Conservation (phyloP, 35 echinoderm and acorn worm genomes). For the Lytechinus variegatus region DNA sequence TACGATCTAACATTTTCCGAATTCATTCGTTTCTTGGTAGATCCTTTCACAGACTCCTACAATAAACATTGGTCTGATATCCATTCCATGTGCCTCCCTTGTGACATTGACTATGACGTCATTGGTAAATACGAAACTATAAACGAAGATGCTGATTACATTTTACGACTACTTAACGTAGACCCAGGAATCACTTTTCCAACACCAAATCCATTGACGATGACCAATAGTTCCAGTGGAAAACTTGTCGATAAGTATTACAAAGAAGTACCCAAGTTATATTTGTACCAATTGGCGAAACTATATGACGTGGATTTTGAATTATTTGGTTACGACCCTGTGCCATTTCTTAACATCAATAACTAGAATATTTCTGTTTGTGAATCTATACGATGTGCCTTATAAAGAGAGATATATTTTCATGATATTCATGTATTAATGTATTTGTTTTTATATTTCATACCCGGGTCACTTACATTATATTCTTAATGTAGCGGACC, state of each 20-base stretch:
- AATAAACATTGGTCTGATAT: slow-evolving; percentile 71
- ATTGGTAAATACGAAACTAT: slow-evolving; percentile 78
- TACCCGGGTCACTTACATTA: too few relatives aligned
- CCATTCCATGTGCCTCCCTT: slow-evolving; percentile 65
- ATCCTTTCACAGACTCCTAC: not conserved
- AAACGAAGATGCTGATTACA: slow-evolving; percentile 42
- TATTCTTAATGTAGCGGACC: too few relatives aligned
- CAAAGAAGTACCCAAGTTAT: slow-evolving; percentile 25
- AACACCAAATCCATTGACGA: slow-evolving; percentile 47
- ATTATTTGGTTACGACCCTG: slow-evolving; percentile 68
- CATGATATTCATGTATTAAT: too few relatives aligned
- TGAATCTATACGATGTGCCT: too few relatives aligned
- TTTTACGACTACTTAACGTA: slow-evolving; percentile 51
- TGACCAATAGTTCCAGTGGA: slow-evolving; percentile 63
- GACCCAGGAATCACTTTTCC: slow-evolving; percentile 64
- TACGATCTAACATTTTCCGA: slow-evolving; percentile 75
- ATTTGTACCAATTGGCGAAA: slow-evolving; percentile 54
- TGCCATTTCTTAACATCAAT: not conserved
- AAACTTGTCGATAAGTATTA: slow-evolving; percentile 51
- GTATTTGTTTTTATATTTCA: too few relatives aligned
- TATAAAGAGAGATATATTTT: too few relatives aligned
- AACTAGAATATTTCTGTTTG: too few relatives aligned
- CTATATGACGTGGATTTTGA: slow-evolving; percentile 67
- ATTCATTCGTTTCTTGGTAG: slow-evolving; percentile 65
- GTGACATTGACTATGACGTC: slow-evolving; percentile 71